A percentile compares a stretch with the other conserved stretches of the same genome.
phyloP scores from a whole-genome alignment of 2,888 invertebrate genomes.

The Plemyria rubiginata region DNA sequence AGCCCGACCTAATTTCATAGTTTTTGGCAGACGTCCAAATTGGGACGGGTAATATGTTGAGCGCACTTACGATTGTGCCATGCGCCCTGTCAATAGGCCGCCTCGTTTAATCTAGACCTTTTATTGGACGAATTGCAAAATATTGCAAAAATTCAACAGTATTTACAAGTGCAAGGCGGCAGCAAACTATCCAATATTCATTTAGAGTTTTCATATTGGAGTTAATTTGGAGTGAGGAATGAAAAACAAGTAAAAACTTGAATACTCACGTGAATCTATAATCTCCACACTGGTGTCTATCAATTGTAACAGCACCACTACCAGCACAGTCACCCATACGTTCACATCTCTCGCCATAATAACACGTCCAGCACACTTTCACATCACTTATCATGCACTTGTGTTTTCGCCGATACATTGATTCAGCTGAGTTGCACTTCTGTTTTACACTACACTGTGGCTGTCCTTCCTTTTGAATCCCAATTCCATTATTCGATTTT shows the following conservation, averaged over 20 bases:
- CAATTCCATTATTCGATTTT: slow-evolving; percentile 26
- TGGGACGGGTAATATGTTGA: slow-evolving; percentile 57
- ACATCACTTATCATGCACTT: slow-evolving; percentile 48
- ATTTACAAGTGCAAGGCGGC: slow-evolving; percentile 6
- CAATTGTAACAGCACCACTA: slow-evolving; percentile 60
- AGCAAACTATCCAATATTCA: no score
- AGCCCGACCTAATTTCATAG: slow-evolving; percentile 63
- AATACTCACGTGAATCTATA: slow-evolving; percentile 73
- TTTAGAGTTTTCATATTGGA: no score
- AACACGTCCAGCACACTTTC: slow-evolving; percentile 55
- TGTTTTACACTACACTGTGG: slow-evolving; percentile 33
- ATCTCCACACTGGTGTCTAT: slow-evolving; percentile 70
- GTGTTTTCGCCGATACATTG: slow-evolving; percentile 60
- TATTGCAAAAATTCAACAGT: slow-evolving; percentile 17
- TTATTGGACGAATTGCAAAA: slow-evolving; percentile 25
- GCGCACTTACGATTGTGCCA: slow-evolving; percentile 53
- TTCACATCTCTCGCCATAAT: slow-evolving; percentile 64
- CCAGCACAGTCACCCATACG: slow-evolving; percentile 56
- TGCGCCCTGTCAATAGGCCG: slow-evolving; percentile 30
- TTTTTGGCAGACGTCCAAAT: slow-evolving; percentile 70
- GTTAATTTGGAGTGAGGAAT: no score
- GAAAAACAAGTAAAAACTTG: not conserved
- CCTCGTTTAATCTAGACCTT: slow-evolving; percentile 24
- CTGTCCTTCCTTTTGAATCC: slow-evolving; percentile 17
- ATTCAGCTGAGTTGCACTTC: slow-evolving; percentile 45